phyloP scores from a whole-genome alignment of 2,888 invertebrate species.

The Drosophila paracracens region DNA sequence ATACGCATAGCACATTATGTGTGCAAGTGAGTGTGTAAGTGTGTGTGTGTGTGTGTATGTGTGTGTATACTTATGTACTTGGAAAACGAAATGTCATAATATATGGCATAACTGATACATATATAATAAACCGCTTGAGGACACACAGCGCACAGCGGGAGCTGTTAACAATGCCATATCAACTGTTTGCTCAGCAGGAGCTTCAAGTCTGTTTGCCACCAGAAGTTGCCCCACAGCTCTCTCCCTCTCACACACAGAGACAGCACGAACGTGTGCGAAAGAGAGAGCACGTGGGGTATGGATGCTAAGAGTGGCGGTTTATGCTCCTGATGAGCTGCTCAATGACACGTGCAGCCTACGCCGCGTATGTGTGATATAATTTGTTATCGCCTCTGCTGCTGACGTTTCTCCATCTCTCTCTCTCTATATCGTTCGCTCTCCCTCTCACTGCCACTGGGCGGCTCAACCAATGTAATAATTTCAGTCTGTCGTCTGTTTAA shows the following conservation, averaged over 20 bases:
- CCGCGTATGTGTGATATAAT: constrained; percentile 77
- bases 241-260: constrained; percentile 37
- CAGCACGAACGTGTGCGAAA: not conserved
- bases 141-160: constrained; percentile 27
- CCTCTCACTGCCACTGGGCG: not conserved
- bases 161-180: constrained; percentile 64
- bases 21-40: not conserved
- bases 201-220: constrained; percentile 14
- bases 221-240: constrained; percentile 18
- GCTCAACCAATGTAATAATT: constrained; percentile 55
- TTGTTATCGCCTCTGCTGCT: constrained; percentile 70
- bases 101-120: constrained; percentile 66
- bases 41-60: constrained; percentile 7
- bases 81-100: constrained; percentile 74
- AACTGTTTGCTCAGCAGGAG: constrained; percentile 64
- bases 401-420: constrained; percentile 22
- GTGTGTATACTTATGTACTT: constrained; percentile 32
- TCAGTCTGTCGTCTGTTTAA: constrained; percentile 73
- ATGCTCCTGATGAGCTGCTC: constrained; percentile 76
- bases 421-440: constrained; percentile 1
- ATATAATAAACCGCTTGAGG: constrained; percentile 77
- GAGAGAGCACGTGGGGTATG: constrained; percentile 5
- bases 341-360: constrained; percentile 72
- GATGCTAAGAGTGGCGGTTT: constrained; percentile 39
- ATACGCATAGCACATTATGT: constrained; percentile 17